A percentile compares a stretch with the other conserved stretches of the same genome.
These are phyloP conservation scores for Puma concolor DNA, from an alignment of 2,113 vertebrate genomes.

Conservation along the genomic window DNA sequence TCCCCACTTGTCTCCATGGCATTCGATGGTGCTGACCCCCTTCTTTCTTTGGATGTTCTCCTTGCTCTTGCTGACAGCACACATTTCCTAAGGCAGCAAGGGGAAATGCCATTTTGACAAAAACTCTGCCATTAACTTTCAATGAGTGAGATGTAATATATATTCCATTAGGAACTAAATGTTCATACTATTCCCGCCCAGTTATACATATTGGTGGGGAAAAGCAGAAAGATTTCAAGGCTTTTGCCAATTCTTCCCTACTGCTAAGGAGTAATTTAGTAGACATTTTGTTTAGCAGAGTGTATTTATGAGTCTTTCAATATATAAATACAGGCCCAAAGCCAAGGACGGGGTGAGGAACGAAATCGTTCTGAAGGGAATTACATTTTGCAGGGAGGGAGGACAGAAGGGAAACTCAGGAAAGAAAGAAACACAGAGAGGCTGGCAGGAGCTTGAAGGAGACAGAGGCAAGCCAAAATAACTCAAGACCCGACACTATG, in stretches of 20 bases:
- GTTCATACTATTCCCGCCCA: neutral
- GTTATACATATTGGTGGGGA: neutral
- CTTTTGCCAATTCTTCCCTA: neutral
- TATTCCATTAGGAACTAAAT: neutral
- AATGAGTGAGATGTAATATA: neutral
- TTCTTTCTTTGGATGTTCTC: neutral
- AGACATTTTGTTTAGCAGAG: slow-evolving; percentile 17
- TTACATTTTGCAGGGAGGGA: neutral
- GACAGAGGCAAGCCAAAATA: neutral
- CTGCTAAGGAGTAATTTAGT: neutral
- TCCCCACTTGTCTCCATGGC: neutral
- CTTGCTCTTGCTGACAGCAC: neutral
- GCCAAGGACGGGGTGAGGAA: neutral
- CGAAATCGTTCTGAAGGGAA: neutral
- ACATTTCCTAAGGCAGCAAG: neutral
- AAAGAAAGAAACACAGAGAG: neutral
- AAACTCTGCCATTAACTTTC: neutral
- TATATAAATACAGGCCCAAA: neutral
- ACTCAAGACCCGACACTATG: neutral
- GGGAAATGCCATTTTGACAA: neutral
- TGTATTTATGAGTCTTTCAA: slow-evolving; percentile 24
- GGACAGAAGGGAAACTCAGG: neutral
- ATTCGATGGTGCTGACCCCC: neutral
- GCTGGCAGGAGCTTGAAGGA: neutral
- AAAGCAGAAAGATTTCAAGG: neutral